Conservation (phyloP, 2,113 vertebrate species). For the Myrmophylax atrothorax region DNA sequence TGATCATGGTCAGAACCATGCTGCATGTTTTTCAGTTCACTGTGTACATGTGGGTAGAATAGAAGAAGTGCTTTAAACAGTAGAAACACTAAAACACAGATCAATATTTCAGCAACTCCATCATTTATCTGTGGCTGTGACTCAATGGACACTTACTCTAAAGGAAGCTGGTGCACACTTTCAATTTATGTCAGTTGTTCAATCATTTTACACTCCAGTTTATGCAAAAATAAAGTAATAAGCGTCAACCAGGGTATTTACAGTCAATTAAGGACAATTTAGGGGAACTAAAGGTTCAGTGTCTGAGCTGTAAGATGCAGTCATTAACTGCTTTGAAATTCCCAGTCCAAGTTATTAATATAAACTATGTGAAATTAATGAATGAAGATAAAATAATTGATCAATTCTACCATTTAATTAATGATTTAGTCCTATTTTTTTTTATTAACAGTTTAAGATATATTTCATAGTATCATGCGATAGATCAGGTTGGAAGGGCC, state of each 20-base stretch:
- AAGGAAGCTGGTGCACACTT: not conserved
- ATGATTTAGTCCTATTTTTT: not conserved
- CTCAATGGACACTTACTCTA: not conserved
- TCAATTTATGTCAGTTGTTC: not conserved
- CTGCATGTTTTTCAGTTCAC: not conserved
- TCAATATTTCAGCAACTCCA: not conserved
- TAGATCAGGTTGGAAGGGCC: not conserved
- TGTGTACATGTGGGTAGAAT: not conserved
- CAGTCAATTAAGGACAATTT: not conserved
- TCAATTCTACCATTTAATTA: not conserved
- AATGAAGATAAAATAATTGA: not conserved
- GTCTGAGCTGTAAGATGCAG: not conserved
- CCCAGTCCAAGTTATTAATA: not conserved
- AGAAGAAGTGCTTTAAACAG: not conserved
- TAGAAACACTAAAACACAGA: not conserved
- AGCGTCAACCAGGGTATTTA: not conserved
- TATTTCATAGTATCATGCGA: not conserved
- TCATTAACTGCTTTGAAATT: constrained; percentile 21
- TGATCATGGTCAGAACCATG: not conserved
- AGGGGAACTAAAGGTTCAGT: not conserved
- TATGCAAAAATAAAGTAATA: not conserved
- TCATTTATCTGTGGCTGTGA: not conserved
- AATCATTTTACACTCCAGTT: not conserved
- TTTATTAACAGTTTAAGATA: not conserved
- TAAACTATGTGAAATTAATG: not conserved